Evolutionary conservation across 2,797 vertebrate genomes (phyloP), one percentile per base, ranked within the genome.

Genomic region (Notoglanidium macrostoma): DNA sequence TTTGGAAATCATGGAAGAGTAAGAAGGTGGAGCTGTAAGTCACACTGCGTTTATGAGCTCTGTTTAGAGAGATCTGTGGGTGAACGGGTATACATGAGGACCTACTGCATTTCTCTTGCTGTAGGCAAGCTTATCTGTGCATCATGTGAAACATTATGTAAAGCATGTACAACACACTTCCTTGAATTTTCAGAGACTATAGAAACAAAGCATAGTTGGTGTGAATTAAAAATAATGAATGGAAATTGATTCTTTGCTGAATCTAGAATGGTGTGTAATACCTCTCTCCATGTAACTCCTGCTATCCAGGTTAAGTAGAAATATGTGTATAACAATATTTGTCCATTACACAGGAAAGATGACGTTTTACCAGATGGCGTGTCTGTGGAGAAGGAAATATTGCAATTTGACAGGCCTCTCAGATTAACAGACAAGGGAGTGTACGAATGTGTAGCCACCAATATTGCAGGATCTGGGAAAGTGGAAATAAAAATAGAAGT

Each of bases 361-460:
- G 91, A 90, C 11, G 89, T 93, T 26, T 89, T 98, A 85, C 97
- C 98, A 0, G 92, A 93, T 0, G 96, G 95, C 0, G 95, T 95
- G 11, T 94, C 84, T 11, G 67, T 85, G 4, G 93, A 95, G 73
- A 96, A 97, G 54, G 96, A 95, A 88, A 95, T 94, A 0, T 92
- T 99, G 63, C 44, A 81, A 70, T 98, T 98, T 86, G 94, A 91
- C 40, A 92, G 93, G 2, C 93, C 96, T 0, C 94, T 98, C 0
- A 91, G 73, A 3, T 0, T 68, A 0, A 93, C 93, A 7, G 97
- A 98, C 11, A 78, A 68, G 0, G 98, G 97, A 0, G 87, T 86
- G 74, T 99, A 98, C 44, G 70, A 96, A 57, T 99, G 98, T 86
- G 91, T 84, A 0, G 95, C 96, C 0, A 91, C 92, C 87, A 99